Percentiles rank a stretch among this genome's conserved stretches.
Conservation (phyloP, 2,113 vertebrate genomes). For the Vidua macroura region DNA sequence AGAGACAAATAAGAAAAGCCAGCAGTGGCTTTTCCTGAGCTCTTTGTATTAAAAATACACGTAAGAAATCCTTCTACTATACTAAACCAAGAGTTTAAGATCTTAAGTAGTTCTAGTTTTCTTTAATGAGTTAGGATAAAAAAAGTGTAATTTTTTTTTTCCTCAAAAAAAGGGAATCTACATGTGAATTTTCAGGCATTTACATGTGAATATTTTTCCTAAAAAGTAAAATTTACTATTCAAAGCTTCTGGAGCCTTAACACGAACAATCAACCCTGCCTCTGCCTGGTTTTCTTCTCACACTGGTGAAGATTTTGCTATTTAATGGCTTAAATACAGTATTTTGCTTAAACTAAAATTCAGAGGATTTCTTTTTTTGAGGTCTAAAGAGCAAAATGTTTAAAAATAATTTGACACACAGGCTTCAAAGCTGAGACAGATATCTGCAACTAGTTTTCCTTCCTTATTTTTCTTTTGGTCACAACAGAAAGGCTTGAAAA, state of each 20-base stretch:
- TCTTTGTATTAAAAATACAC: neutral
- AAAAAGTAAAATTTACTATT: neutral
- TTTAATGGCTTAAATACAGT: neutral
- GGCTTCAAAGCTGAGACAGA: neutral
- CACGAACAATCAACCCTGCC: neutral
- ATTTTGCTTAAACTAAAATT: neutral
- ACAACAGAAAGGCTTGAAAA: neutral
- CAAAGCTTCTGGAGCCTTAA: neutral
- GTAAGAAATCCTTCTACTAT: neutral
- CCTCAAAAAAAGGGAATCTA: neutral
- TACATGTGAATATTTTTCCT: neutral
- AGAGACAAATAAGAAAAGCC: neutral
- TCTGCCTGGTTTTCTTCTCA: neutral
- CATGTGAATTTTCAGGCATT: neutral
- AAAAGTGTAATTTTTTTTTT: fast-evolving
- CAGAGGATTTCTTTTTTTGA: neutral
- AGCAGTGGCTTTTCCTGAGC: neutral
- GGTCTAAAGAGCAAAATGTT: neutral
- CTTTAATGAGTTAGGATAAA: neutral
- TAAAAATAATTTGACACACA: neutral
- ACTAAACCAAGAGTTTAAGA: neutral
- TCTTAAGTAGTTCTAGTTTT: neutral
- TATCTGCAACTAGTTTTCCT: neutral
- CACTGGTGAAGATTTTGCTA: neutral
- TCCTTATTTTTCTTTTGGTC: neutral